Base-by-base conservation (phyloP, 2,113 vertebrate species). In the Pycnonotus jocosus region DNA sequence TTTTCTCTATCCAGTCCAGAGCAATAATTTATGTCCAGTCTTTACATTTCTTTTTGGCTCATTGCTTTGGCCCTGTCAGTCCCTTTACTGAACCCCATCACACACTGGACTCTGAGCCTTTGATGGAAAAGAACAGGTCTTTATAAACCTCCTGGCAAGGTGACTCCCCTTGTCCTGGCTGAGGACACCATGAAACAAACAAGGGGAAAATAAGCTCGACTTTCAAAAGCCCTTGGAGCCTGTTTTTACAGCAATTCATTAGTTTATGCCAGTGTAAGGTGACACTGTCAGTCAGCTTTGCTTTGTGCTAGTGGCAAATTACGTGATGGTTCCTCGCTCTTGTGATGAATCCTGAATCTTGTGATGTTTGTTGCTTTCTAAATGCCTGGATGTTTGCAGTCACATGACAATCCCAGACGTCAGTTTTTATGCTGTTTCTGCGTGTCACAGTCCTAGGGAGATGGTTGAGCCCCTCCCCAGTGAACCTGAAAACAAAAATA, bases 161-260 rank as follows among this genome's bases (percentile, higher is more conserved):
- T 93, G 88, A 91, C 81, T 50, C 31, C 11, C 27, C 54, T 72
- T 37, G 21, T 93, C 85, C 68, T 88, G 62, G 62, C 50, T 77
- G 69, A 81, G 51, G 31, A 47, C 71, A 77, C 31, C 61, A 21
- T 37, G 74, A 92, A 66, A 68, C 61, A 92, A 97, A 83, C 76
- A 81, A 81, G 45, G 45, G 27, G 33, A 85, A 96, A 93, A 92
- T 47, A 27, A 88, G 28, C 53, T 80, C 53, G 79, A 88, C 94
- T 92, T 96, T 54, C 82, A 92, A 54, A 93, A 90, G 93, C 54
- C 93, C 91, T 94, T 87, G 91, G 90, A 95, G 90, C 38, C 18
- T 3, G 48, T 88, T 96, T 84, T 77, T 70, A 60, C 44, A 74
- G 90, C 56, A 90, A 21, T 54, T 88, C 71, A 40, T 90, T 77